These are phyloP conservation scores for Gastrophryne carolinensis DNA, from an alignment of 2,797 vertebrate species.

Conservation along the genomic window DNA sequence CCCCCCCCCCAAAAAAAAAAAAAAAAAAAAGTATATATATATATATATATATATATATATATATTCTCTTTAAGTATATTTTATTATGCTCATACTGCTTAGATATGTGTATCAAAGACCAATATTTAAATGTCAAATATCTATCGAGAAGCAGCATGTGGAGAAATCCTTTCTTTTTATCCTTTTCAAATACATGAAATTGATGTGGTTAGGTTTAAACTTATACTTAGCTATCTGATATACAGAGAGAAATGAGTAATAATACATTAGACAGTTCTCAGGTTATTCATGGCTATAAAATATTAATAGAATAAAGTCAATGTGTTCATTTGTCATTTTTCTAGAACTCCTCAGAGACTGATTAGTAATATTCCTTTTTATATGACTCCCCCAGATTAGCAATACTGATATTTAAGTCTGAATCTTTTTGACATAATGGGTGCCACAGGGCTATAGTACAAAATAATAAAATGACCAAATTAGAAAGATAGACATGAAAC, in stretches of 20 bases:
- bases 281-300: background rate
- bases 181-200: background rate
- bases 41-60: too few relatives aligned
- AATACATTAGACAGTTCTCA: background rate
- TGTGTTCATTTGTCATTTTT: slow-evolving; percentile 5
- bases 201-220: background rate
- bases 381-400: background rate
- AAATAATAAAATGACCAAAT: background rate
- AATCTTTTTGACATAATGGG: background rate
- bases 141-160: background rate
- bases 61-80: too few relatives aligned
- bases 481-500: background rate
- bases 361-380: background rate
- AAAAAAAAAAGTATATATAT: too few relatives aligned
- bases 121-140: slow-evolving; percentile 13
- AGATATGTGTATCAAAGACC: background rate
- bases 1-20: too few relatives aligned
- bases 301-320: slow-evolving; percentile 1
- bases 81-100: background rate
- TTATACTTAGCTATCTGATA: background rate
- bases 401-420: background rate
- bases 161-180: slow-evolving; percentile 10
- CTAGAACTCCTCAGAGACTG: background rate
- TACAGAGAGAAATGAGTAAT: background rate
- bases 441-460: background rate